Evolutionary conservation across 2,113 vertebrate species (phyloP), one percentile per base, ranked within the genome.

Genomic region (Heliornis fulica): DNA sequence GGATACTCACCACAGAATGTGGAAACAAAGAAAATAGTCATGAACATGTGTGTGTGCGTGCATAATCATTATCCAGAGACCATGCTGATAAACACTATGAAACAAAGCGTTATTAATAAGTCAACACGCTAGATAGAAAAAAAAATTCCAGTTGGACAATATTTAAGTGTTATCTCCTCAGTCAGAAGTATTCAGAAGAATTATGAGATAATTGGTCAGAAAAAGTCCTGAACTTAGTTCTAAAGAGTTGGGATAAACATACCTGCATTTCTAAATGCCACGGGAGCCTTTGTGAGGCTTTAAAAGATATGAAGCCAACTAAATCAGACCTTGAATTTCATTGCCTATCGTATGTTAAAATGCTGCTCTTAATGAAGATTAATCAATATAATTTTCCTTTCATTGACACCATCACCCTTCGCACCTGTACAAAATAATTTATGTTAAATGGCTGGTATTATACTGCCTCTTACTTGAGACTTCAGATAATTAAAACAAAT

Each of bases 41-140:
- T 65, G 82, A 96, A 93, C 5, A 1, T 54, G 22, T 38, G 16
- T 75, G 46, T 59, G 48, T 63, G 26, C n/a, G n/a, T n/a, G 11
- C 79, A 87, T 68, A 97, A 81, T 79, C 53, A 91, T 86, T 76
- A 88, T 70, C 32, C 79, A 90, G 83, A 96, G 95, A 89, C 63
- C 57, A 77, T 38, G 87, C 51, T 86, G 92, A 85, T 78, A 66
- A 74, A 91, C 94, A 95, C 63, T 16, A 46, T 64, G 83, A 97
- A 97, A 95, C 65, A 93, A 96, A 97, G 91, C 66, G 88, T 72
- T 84, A 91, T 91, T 89, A 83, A 78, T 91, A 96, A 92, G 82
- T 96, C 83, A 94, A 81, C 80, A 93, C 93, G 76, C 72, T 96
- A 80, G 64, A 74, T 10, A 38, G 14, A 21, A 16, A 41, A 15